These are phyloP conservation scores for Epirrhoe alternata DNA, from an alignment of 2,888 invertebrate species.

Conservation along the genomic window DNA sequence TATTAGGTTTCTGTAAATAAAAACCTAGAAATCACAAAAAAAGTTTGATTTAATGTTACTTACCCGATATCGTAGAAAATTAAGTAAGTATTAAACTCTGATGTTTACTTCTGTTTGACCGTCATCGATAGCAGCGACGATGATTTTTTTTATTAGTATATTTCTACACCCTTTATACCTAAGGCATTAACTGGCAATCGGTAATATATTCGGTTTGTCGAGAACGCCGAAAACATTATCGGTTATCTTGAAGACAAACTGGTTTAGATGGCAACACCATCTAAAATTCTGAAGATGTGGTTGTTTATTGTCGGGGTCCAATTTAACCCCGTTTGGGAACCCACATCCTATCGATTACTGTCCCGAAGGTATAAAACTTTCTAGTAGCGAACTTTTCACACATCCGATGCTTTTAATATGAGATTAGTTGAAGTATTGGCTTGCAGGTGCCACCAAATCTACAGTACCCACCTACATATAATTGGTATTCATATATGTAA, in stretches of 20 bases:
- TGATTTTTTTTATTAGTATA: neutral
- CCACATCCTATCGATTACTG: constrained; percentile 15
- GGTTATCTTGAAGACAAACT: neutral
- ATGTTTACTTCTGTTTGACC: neutral
- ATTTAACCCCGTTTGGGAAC: constrained; percentile 10
- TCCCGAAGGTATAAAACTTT: constrained; percentile 15
- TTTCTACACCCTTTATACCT: neutral
- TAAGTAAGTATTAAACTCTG: neutral
- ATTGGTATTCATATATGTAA: too few relatives aligned
- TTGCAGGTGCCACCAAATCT: neutral
- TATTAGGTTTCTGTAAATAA: too few relatives aligned
- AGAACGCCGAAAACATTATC: neutral
- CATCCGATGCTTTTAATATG: constrained; percentile 15
- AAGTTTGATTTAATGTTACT: too few relatives aligned
- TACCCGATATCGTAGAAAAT: too few relatives aligned
- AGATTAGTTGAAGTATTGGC: constrained; percentile 3
- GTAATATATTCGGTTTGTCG: neutral
- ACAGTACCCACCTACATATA: too few relatives aligned
- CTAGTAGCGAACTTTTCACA: constrained; percentile 9
- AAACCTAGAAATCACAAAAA: too few relatives aligned
- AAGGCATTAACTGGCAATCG: neutral
- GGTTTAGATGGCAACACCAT: neutral
- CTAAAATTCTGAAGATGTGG: neutral
- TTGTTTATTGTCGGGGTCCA: constrained; percentile 3
- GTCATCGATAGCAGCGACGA: neutral